Evolutionary conservation across 2,888 invertebrate genomes (phyloP).

Genomic region (Trissolcus japonicus): DNA sequence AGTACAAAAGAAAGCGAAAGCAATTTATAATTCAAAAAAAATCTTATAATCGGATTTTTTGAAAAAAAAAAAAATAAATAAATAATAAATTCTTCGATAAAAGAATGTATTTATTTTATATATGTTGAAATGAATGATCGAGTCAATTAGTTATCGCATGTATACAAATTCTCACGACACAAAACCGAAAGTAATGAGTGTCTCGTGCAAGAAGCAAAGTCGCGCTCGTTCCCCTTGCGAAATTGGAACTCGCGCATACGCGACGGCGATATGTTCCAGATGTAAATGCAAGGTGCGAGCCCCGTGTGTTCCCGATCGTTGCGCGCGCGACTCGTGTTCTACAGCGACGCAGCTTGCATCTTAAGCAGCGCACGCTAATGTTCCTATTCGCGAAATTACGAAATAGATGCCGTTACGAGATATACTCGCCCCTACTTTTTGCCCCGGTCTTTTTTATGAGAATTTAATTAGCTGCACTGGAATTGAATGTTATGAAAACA

Average conservation of each 20-base stretch:
- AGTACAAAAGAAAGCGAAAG: too few species aligned
- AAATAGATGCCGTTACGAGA: slow-evolving; percentile 48
- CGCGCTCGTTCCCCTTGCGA: slow-evolving; percentile 50
- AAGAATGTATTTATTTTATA: too few species aligned
- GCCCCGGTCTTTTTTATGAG: slow-evolving; percentile 31
- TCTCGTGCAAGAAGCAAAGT: slow-evolving; percentile 32
- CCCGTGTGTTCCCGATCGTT: slow-evolving; percentile 37
- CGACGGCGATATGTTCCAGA: slow-evolving; percentile 52
- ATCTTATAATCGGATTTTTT: too few species aligned
- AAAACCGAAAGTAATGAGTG: slow-evolving; percentile 53
- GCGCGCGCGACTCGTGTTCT: slow-evolving; percentile 50
- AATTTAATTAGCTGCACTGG: slow-evolving; percentile 41
- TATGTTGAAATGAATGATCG: slow-evolving; percentile 1
- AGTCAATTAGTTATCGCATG: slow-evolving; percentile 8
- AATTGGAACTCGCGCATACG: slow-evolving; percentile 52
- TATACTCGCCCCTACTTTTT: slow-evolving; percentile 36
- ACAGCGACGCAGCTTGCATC: slow-evolving; percentile 55
- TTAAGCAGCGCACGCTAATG: slow-evolving; percentile 51
- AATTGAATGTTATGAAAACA: slow-evolving; percentile 42
- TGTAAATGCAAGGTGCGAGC: slow-evolving; percentile 58
- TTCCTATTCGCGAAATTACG: slow-evolving; percentile 46
- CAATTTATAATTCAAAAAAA: too few species aligned
- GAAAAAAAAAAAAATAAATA: too few species aligned
- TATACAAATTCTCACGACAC: slow-evolving; percentile 54
- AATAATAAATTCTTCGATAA: too few species aligned